Evolutionary conservation across 2,113 vertebrate genomes (phyloP).

Genomic region (Daboia siamensis): DNA sequence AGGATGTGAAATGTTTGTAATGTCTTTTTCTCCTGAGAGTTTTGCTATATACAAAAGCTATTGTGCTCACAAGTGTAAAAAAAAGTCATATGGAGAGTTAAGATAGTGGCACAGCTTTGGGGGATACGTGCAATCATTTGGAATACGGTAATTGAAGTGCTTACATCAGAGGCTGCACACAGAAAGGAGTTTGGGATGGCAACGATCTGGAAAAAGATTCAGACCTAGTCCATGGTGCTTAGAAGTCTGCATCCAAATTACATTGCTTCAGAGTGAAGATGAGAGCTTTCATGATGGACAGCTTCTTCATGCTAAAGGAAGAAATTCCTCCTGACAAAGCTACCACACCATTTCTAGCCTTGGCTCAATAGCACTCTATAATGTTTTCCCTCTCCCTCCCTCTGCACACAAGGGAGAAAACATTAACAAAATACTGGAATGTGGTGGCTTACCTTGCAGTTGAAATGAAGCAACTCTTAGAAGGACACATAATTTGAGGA

Average conservation of each 20-base stretch:
- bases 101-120: not conserved
- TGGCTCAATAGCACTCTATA: not conserved
- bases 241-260: not conserved
- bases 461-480: not conserved
- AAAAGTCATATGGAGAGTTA: not conserved
- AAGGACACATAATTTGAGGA: not conserved
- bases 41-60: not conserved
- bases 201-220: no score
- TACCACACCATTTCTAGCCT: no score
- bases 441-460: not conserved
- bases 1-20: not conserved
- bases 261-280: not conserved
- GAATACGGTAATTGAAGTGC: not conserved
- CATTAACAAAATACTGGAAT: not conserved
- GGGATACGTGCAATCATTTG: not conserved
- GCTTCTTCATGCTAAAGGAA: not conserved
- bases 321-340: not conserved
- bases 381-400: not conserved
- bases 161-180: not conserved
- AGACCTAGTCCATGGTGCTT: not conserved
- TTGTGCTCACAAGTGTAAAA: not conserved
- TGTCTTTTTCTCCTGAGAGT: not conserved
- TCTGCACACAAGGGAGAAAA: not conserved
- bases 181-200: not conserved
- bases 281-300: not conserved